A percentile compares a stretch with the other conserved stretches of the same genome.
Evolutionary conservation across 2,113 vertebrate genomes (phyloP).

Genomic region (Galemys pyrenaicus): DNA sequence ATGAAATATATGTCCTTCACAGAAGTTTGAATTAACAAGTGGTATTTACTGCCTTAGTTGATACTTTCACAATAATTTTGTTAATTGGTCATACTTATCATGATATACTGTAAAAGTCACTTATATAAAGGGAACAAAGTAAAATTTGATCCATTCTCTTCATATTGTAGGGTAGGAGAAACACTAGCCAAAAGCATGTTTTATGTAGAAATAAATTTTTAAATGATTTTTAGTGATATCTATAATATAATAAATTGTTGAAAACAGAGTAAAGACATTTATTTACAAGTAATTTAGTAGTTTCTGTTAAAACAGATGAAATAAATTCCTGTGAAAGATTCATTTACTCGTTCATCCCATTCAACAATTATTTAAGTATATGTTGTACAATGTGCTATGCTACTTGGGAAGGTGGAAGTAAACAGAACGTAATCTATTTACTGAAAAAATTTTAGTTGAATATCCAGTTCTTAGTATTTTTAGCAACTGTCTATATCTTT

Average conservation of each 20-base stretch:
- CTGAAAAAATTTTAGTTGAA: not conserved
- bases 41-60: not conserved
- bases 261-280: not conserved
- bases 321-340: not conserved
- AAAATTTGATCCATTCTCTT: not conserved
- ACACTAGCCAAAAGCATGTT: not conserved
- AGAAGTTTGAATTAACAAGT: not conserved
- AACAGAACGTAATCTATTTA: not conserved
- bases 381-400: not conserved
- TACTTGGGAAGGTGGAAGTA: not conserved
- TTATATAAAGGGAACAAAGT: not conserved
- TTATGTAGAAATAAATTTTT: not conserved
- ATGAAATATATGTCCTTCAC: not conserved
- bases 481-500: not conserved
- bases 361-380: not conserved
- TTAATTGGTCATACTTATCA: not conserved
- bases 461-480: not conserved
- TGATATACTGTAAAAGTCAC: not conserved
- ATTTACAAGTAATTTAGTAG: not conserved
- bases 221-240: not conserved
- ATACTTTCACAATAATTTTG: not conserved
- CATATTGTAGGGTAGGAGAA: slow-evolving; percentile 9
- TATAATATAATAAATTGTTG: not conserved
- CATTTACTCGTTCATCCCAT: not conserved
- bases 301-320: not conserved